These are phyloP conservation scores for Psilopsiagon aurifrons DNA, from an alignment of 2,113 vertebrate genomes.

Conservation along the genomic window DNA sequence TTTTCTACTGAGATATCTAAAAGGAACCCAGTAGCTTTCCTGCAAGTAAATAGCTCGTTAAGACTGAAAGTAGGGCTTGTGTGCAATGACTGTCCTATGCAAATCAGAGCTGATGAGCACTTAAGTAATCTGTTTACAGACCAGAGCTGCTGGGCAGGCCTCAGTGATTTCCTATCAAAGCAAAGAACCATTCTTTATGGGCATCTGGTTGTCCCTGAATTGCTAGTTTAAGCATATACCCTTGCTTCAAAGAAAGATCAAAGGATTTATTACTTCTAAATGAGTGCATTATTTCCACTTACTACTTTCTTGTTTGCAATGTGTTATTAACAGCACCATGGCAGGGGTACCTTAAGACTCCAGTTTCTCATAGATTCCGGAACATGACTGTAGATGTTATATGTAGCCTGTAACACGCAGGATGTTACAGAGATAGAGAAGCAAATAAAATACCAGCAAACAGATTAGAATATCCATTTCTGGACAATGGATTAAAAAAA, in stretches of 20 bases:
- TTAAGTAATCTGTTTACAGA: slow-evolving; percentile 86
- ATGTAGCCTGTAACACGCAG: slow-evolving; percentile 22
- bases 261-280: slow-evolving; percentile 83
- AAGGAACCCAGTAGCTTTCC: slow-evolving; percentile 53
- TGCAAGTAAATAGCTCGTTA: slow-evolving; percentile 72
- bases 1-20: slow-evolving; percentile 43
- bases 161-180: slow-evolving; percentile 82
- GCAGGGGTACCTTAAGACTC: slow-evolving; percentile 70
- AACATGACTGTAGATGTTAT: slow-evolving; percentile 52
- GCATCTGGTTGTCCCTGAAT: slow-evolving; percentile 82
- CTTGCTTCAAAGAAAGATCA: slow-evolving; percentile 84
- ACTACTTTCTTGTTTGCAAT: slow-evolving; percentile 79
- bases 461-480: neutral
- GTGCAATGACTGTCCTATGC: slow-evolving; percentile 70
- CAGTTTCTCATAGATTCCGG: slow-evolving; percentile 62
- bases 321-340: slow-evolving; percentile 79
- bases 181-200: slow-evolving; percentile 78
- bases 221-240: slow-evolving; percentile 79
- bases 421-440: slow-evolving; percentile 56
- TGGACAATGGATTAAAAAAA: neutral
- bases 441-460: neutral
- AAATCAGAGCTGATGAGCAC: slow-evolving; percentile 79
- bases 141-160: slow-evolving; percentile 81
- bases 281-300: slow-evolving; percentile 80
- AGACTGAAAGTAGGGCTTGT: slow-evolving; percentile 63